Evolutionary conservation across 2,797 vertebrate genomes (phyloP).

Genomic region (Cossypha polioptera): DNA sequence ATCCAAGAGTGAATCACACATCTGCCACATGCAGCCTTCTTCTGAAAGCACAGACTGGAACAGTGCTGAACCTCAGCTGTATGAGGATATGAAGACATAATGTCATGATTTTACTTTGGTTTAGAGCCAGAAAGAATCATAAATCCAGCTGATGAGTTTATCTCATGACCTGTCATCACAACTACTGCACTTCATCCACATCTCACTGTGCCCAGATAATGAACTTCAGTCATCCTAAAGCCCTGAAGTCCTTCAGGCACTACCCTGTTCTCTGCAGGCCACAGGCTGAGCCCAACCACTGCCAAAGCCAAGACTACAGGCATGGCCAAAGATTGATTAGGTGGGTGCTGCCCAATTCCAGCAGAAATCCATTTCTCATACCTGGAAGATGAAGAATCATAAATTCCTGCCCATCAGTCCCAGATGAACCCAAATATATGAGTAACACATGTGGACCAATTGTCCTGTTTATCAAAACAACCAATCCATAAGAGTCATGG

Average conservation of each 20-base stretch:
- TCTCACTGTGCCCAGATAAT: not conserved
- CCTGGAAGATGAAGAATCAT: not conserved
- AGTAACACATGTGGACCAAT: not conserved
- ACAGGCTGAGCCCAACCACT: not conserved
- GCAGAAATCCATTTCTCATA: not conserved
- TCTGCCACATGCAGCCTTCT: not conserved
- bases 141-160: not conserved
- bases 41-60: not conserved
- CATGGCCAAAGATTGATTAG: not conserved
- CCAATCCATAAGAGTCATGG: not conserved
- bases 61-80: not conserved
- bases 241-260: not conserved
- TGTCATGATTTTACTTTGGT: not conserved
- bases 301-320: not conserved
- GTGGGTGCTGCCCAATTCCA: not conserved
- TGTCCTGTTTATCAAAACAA: not conserved
- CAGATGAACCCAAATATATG: not conserved
- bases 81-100: not conserved
- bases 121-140: not conserved
- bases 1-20: constrained; percentile 13
- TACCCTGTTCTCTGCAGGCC: not conserved
- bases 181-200: not conserved
- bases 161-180: not conserved
- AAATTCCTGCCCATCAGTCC: not conserved
- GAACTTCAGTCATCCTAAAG: not conserved